A percentile compares a stretch with the other conserved stretches of the same genome.
These are phyloP conservation scores for Threskiornis aethiopicus DNA, from an alignment of 2,797 vertebrate species.

Conservation along the genomic window DNA sequence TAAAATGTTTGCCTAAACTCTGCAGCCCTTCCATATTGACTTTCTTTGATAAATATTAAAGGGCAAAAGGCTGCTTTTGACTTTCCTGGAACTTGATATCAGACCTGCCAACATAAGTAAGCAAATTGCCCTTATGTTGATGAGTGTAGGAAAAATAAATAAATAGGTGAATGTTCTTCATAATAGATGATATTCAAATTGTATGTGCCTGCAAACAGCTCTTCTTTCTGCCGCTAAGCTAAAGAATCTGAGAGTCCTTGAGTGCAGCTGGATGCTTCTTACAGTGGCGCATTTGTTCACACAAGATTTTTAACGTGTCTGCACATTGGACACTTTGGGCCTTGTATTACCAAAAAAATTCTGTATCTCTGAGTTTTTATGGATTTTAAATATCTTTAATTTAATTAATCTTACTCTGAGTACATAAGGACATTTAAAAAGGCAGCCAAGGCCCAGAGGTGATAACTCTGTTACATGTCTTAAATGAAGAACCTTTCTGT, in stretches of 20 bases:
- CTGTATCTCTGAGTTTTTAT: background rate
- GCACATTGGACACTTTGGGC: fast-evolving
- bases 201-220: background rate
- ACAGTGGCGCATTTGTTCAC: background rate
- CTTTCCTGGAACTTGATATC: conserved; percentile 10
- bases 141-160: background rate
- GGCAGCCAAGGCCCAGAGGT: background rate
- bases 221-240: background rate
- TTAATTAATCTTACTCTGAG: background rate
- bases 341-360: background rate
- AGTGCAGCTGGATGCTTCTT: background rate
- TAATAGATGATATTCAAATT: background rate
- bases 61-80: background rate
- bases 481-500: background rate
- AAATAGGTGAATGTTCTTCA: background rate
- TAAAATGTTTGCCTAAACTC: conserved; percentile 8
- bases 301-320: fast-evolving
- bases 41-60: conserved; percentile 36
- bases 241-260: background rate
- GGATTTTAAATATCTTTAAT: background rate
- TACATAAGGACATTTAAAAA: background rate
- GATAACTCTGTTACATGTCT: background rate
- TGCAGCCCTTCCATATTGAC: background rate
- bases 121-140: background rate
- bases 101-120: background rate